phyloP scores from a whole-genome alignment of 2,888 invertebrate genomes.

The Xestia sexstrigata region DNA sequence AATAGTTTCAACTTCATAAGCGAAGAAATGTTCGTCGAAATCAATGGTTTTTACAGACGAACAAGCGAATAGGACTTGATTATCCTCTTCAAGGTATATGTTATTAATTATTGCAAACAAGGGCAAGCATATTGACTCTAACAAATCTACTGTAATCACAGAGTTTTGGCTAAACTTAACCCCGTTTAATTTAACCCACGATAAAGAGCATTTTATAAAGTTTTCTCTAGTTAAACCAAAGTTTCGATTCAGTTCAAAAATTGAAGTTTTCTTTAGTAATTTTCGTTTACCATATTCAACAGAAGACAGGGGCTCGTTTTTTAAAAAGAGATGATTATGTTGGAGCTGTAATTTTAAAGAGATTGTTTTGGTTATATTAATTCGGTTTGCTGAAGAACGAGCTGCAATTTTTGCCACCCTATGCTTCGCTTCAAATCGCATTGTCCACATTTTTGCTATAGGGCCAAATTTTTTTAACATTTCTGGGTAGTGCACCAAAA shows the following conservation, averaged over 20 bases:
- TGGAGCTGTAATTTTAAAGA: background rate
- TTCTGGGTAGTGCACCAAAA: too few relatives aligned
- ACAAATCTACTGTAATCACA: background rate
- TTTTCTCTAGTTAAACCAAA: background rate
- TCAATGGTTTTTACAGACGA: slow-evolving; percentile 1
- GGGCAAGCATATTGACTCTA: background rate
- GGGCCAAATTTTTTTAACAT: too few relatives aligned
- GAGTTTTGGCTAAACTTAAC: background rate
- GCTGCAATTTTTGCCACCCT: slow-evolving; percentile 2
- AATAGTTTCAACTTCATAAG: slow-evolving; percentile 4
- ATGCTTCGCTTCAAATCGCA: slow-evolving; percentile 3
- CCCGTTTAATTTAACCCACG: slow-evolving; percentile 2
- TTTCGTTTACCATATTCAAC: slow-evolving; percentile 3
- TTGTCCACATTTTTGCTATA: too few relatives aligned
- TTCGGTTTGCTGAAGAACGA: background rate
- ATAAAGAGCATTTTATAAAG: background rate
- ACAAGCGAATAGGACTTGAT: background rate
- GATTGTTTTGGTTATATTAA: background rate
- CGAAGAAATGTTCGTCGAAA: background rate
- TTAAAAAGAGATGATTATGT: background rate
- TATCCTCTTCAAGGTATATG: background rate
- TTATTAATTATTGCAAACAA: slow-evolving; percentile 1
- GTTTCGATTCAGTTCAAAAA: background rate
- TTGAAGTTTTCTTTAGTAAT: slow-evolving; percentile 3
- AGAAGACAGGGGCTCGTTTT: background rate